phyloP scores from a whole-genome alignment of 2,797 vertebrate species.

The Poeciliopsis turneri region DNA sequence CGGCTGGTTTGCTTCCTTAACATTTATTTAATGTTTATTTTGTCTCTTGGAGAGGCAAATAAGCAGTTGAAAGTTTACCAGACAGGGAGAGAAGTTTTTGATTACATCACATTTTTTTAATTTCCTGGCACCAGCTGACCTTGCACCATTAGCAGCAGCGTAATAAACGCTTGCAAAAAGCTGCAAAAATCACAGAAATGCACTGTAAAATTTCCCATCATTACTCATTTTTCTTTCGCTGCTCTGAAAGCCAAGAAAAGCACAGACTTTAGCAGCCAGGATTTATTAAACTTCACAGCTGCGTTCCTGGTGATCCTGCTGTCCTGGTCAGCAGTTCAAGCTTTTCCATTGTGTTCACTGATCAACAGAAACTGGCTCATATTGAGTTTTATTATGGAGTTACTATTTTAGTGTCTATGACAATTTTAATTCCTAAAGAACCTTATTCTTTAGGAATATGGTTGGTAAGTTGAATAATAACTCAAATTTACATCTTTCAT shows the following conservation, averaged over 20 bases:
- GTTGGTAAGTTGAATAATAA: not conserved
- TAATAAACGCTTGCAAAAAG: not conserved
- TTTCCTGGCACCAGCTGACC: not conserved
- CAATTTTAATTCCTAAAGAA: not conserved
- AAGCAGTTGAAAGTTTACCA: not conserved
- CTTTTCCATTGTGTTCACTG: not conserved
- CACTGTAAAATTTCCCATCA: not conserved
- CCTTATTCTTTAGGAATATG: no score
- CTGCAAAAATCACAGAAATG: not conserved
- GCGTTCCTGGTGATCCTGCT: not conserved
- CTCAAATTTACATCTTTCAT: not conserved
- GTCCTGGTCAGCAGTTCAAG: conserved; percentile 2
- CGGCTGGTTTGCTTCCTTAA: not conserved
- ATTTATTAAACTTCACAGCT: not conserved
- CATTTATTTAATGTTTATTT: not conserved
- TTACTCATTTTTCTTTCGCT: not conserved
- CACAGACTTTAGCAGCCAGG: not conserved
- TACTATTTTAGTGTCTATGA: not conserved
- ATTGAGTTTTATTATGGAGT: not conserved
- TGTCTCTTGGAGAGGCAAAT: not conserved
- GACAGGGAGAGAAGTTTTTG: not conserved
- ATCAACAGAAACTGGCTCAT: not conserved
- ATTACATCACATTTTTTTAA: not conserved
- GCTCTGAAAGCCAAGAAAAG: not conserved
- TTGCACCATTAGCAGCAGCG: not conserved